Evolutionary conservation across 37 sponge, comb jelly and placozoan genomes (phyloP).

Genomic region (Trichoplax adhaerens): DNA sequence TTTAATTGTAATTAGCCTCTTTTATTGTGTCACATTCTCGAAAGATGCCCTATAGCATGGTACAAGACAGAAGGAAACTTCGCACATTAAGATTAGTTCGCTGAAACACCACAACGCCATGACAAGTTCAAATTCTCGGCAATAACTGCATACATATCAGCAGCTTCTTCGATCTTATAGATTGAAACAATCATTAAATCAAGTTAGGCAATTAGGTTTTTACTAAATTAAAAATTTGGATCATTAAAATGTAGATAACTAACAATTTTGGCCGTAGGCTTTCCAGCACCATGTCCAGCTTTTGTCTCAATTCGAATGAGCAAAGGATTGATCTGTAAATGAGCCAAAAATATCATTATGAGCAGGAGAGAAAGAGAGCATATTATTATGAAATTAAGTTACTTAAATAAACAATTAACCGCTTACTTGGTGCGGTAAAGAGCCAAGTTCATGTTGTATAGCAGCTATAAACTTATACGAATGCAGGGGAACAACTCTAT

Average conservation of each 20-base stretch:
- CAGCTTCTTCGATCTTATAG: conserved; percentile 52
- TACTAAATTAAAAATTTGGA: background rate
- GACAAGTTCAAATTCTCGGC: conserved; percentile 27
- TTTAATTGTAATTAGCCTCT: too few species aligned
- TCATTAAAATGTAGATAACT: conserved; percentile 8
- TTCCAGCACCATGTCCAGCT: conserved; percentile 90
- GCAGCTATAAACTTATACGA: conserved; percentile 79
- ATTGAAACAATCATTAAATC: background rate
- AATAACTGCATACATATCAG: conserved; percentile 70
- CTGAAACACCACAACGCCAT: conserved; percentile 11
- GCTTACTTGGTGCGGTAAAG: background rate
- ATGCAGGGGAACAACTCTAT: conserved; percentile 92
- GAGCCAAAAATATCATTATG: background rate
- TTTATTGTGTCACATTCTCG: too few species aligned
- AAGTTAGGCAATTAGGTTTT: background rate
- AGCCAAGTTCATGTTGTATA: conserved; percentile 40
- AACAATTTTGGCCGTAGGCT: conserved; percentile 84
- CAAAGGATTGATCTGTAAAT: conserved; percentile 70
- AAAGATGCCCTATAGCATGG: too few species aligned
- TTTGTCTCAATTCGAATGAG: conserved; percentile 80
- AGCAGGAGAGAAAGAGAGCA: conserved; percentile 6
- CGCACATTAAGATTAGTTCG: too few species aligned
- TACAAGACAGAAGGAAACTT: too few species aligned
- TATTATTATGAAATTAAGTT: conserved; percentile 23
- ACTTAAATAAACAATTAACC: conserved; percentile 2